Evolutionary conservation across 2,113 vertebrate species (phyloP).

Genomic region (Speoplatyrhinus poulsoni): DNA sequence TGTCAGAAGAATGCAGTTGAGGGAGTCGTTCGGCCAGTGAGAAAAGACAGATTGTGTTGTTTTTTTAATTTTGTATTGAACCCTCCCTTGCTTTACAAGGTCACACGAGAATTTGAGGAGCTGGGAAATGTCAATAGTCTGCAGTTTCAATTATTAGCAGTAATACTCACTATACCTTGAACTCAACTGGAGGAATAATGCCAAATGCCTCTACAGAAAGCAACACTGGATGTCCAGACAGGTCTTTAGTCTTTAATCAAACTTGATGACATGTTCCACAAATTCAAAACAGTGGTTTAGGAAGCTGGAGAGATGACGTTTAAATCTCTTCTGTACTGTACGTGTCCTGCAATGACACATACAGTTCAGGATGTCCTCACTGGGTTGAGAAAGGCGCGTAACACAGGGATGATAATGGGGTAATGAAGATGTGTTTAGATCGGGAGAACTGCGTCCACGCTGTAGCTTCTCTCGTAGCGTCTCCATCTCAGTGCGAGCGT

Average conservation of each 20-base stretch:
- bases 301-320: too few species aligned
- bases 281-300: not conserved
- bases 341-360: too few species aligned
- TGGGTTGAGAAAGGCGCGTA: too few species aligned
- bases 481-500: too few species aligned
- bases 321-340: too few species aligned
- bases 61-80: slow-evolving; percentile 12
- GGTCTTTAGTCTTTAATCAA: not conserved
- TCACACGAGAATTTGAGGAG: slow-evolving; percentile 56
- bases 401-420: too few species aligned
- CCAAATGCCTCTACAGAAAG: not conserved
- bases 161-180: not conserved
- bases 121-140: slow-evolving; percentile 75
- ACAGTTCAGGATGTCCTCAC: too few species aligned
- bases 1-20: not conserved
- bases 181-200: not conserved
- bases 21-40: not conserved
- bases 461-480: too few species aligned
- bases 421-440: too few species aligned
- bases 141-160: slow-evolving; percentile 26
- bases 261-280: too few species aligned
- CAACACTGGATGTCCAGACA: not conserved
- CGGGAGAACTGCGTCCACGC: too few species aligned
- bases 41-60: not conserved
- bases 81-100: slow-evolving; percentile 37